Conservation (phyloP, 2,888 invertebrate genomes). For the Patella depressa region DNA sequence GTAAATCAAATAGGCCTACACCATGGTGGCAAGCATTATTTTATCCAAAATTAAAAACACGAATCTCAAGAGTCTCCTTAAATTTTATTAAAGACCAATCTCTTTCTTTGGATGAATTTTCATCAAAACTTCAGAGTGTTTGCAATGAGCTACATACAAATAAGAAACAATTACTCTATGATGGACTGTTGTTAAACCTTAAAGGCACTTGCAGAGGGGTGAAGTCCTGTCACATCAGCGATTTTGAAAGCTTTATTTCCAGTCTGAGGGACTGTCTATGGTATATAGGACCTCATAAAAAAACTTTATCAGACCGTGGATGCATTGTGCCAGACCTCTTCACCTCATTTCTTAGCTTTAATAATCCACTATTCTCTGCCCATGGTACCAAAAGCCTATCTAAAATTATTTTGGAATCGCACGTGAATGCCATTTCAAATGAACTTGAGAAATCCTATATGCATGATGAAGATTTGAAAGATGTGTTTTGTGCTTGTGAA, state of each 20-base stretch:
- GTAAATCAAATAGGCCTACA: too few relatives aligned
- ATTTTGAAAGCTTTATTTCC: background rate
- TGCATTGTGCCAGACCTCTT: background rate
- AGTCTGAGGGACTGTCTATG: too few relatives aligned
- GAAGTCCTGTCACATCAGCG: background rate
- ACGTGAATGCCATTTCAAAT: background rate
- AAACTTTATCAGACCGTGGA: too few relatives aligned
- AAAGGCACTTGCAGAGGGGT: background rate
- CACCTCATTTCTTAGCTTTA: too few relatives aligned
- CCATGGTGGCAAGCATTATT: too few relatives aligned
- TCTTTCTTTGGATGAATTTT: background rate
- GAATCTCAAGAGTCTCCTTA: too few relatives aligned
- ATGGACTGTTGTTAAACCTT: background rate
- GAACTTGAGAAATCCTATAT: background rate
- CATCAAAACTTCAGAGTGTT: background rate
- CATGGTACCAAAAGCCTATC: background rate
- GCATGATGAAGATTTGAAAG: background rate
- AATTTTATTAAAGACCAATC: background rate
- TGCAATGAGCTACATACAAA: background rate
- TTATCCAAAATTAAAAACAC: too few relatives aligned
- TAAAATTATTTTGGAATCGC: background rate
- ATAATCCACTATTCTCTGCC: too few relatives aligned
- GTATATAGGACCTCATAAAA: too few relatives aligned
- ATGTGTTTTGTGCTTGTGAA: background rate
- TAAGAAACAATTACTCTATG: background rate